phyloP scores from a whole-genome alignment of 2,888 invertebrate genomes.

The Stratiomys singularior region DNA sequence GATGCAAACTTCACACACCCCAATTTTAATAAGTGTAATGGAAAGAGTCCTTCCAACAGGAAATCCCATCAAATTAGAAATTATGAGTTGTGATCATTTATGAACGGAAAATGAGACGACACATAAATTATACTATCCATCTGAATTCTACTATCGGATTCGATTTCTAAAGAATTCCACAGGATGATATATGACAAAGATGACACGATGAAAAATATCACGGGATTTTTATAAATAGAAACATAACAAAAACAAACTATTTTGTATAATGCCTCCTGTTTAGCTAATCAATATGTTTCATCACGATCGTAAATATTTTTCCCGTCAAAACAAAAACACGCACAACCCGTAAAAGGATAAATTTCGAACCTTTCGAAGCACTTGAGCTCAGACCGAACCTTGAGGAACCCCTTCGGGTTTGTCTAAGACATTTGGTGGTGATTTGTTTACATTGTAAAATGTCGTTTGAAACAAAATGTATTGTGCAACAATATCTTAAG shows the following conservation, averaged over 20 bases:
- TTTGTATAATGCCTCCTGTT: neutral
- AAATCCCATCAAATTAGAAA: too few relatives aligned
- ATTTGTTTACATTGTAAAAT: constrained; percentile 20
- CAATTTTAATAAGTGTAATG: too few relatives aligned
- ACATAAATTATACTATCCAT: too few relatives aligned
- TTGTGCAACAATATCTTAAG: neutral
- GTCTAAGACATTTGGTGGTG: neutral
- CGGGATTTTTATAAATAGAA: too few relatives aligned
- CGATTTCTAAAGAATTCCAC: neutral
- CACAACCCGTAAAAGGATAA: constrained; percentile 3
- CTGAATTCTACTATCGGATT: too few relatives aligned
- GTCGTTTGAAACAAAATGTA: neutral
- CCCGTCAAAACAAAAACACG: constrained; percentile 39
- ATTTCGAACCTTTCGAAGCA: constrained; percentile 18
- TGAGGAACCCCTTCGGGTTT: neutral
- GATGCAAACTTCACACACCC: too few relatives aligned
- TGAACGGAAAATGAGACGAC: too few relatives aligned
- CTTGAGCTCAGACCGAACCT: constrained; percentile 14
- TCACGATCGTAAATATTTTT: constrained; percentile 36
- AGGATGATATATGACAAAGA: neutral
- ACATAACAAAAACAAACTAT: neutral
- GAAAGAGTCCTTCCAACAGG: too few relatives aligned
- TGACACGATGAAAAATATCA: too few relatives aligned
- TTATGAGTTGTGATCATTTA: too few relatives aligned
- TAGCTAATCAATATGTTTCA: neutral